Base-by-base conservation (phyloP, 2,888 invertebrate genomes). In the Stictocephala bisonia region DNA sequence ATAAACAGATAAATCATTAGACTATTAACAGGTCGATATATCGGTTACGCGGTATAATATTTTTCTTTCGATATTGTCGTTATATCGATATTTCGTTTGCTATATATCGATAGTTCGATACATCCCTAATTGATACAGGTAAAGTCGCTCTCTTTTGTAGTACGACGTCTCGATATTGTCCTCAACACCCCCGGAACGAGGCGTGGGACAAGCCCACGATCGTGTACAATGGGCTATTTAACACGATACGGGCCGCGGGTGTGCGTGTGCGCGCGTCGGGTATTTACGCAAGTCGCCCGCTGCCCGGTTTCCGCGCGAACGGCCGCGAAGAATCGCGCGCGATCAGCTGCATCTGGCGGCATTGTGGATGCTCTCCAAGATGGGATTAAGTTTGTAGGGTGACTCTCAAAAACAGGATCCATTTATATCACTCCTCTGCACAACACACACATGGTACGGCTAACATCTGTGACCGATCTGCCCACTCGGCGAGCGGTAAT, bases 291-390 rank as follows among this genome's bases (percentile, higher is more conserved):
- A 53, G 15, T 26, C 69, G 69, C 51, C 69, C 35, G 69, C 69
- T 40, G 69, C 53, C 53, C 31, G 40, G 69, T 70, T 70, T 41
- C 35, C 70, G 56, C 56, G 56, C 56, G 70, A 56, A 40, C 29
- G 24, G 26, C 9, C 56, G 40, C 53, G 70, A 56, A 70, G 70
- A 70, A 70, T 70, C 64, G 44, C 41, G 18, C 48, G 40, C 56
- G 70, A 70, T 70, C 70, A 70, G 70, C 70, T 56, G 70, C 70
- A 70, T 70, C 70, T 70, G 70, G n/a, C 70, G 15, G 51, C 56
- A 70, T 70, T 70, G 70, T 70, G 35, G 70, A 70, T 56, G 70
- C 70, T 70, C 70, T 69, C 56, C 70, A 70, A 70, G 70, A 70
- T 70, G 56, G 70, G 70, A 70, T 70, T 70, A 70, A 70, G 70